Percentiles rank a stretch among this genome's conserved stretches.
phyloP scores from a whole-genome alignment of 2,113 vertebrate genomes.

The Saguinus midas region DNA sequence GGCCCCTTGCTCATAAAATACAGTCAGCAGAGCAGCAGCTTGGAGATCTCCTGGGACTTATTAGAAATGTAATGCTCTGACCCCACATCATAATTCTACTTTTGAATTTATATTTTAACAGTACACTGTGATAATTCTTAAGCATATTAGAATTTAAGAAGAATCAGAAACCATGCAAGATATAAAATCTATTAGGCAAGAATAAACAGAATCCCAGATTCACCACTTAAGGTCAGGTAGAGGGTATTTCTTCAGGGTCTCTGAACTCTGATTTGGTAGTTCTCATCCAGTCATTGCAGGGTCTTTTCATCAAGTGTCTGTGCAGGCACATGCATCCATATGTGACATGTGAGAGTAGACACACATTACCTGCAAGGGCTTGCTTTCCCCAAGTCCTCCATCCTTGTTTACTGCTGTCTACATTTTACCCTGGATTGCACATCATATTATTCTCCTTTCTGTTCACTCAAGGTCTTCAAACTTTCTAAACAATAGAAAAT shows the following conservation, averaged over 20 bases:
- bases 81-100: neutral
- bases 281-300: neutral
- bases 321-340: too few species aligned
- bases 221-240: neutral
- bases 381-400: neutral
- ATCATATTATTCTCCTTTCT: neutral
- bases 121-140: neutral
- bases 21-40: neutral
- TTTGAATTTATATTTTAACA: slow-evolving; percentile 31
- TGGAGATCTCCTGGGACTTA: neutral
- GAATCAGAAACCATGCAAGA: neutral
- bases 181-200: neutral
- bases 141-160: neutral
- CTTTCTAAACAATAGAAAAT: neutral
- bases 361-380: neutral
- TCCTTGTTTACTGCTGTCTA: neutral
- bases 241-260: neutral
- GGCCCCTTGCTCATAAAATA: neutral
- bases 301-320: neutral
- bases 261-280: neutral
- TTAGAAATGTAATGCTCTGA: neutral
- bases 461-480: neutral
- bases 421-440: neutral
- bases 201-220: neutral
- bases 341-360: neutral